A percentile compares a stretch with the other conserved stretches of the same genome.
These are phyloP conservation scores for Polydrusus pterygomalis DNA, from an alignment of 2,888 invertebrate species.

Conservation along the genomic window DNA sequence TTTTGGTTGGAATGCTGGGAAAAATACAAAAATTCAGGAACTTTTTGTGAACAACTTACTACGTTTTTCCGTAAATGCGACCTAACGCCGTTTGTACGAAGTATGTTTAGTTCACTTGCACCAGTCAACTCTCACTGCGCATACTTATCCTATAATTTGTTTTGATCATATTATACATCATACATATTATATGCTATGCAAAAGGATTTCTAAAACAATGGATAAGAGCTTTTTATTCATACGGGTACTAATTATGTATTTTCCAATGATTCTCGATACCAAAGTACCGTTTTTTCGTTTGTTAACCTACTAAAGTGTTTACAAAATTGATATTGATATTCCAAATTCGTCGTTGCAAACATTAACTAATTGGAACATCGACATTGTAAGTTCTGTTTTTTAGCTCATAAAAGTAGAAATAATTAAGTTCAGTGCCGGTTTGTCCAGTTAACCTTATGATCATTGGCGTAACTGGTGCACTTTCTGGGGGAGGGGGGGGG, in stretches of 20 bases:
- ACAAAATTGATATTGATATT: conserved; percentile 14
- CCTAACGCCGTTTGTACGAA: too few species aligned
- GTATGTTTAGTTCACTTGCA: too few species aligned
- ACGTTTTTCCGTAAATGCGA: too few species aligned
- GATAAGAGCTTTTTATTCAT: conserved; percentile 49
- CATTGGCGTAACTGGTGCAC: too few species aligned
- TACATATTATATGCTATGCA: conserved; percentile 42
- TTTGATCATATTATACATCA: neutral
- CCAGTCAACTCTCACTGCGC: too few species aligned
- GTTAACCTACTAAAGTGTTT: conserved; percentile 51
- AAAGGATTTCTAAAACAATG: conserved; percentile 51
- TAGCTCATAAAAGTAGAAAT: neutral
- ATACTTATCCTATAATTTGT: too few species aligned
- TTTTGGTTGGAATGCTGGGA: too few species aligned
- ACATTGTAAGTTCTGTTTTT: neutral
- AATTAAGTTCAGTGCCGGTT: too few species aligned
- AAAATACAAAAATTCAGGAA: too few species aligned
- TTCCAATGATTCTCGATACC: conserved; percentile 47
- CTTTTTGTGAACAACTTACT: too few species aligned
- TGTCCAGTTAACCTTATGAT: too few species aligned
- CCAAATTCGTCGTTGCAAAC: neutral
- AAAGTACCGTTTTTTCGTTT: conserved; percentile 41
- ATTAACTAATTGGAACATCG: neutral
- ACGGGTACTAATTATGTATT: conserved; percentile 51
- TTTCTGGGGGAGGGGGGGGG: too few species aligned